phyloP scores from a whole-genome alignment of 2,888 invertebrate genomes.

The Synanthedon tipuliformis region DNA sequence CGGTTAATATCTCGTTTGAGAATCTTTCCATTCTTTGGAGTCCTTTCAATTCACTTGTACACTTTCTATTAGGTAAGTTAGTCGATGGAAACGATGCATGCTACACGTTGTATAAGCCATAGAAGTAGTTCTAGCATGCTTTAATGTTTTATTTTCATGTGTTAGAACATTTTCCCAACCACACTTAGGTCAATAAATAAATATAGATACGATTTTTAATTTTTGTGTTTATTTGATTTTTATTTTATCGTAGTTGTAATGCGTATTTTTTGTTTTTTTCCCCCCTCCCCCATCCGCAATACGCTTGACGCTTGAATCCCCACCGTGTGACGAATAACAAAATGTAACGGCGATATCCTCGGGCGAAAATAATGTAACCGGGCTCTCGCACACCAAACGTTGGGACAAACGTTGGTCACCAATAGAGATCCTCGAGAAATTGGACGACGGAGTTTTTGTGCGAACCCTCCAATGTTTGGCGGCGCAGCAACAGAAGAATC shows the following conservation, averaged over 20 bases:
- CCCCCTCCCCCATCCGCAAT: conserved; percentile 56
- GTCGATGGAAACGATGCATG: conserved; percentile 26
- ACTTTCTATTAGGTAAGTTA: conserved; percentile 21
- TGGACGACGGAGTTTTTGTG: conserved; percentile 67
- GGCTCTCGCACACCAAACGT: not conserved
- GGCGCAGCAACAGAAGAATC: conserved; percentile 64
- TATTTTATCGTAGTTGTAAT: conserved; percentile 68
- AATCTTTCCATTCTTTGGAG: too few relatives aligned
- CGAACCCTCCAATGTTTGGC: conserved; percentile 68
- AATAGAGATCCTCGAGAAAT: conserved; percentile 62
- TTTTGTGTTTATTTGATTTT: conserved; percentile 24
- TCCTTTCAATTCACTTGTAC: conserved; percentile 21
- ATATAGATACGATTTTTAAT: conserved; percentile 3
- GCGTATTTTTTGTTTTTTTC: conserved; percentile 67
- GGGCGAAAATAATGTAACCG: not conserved
- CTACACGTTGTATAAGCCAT: conserved; percentile 42
- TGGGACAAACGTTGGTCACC: conserved; percentile 19
- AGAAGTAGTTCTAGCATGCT: conserved; percentile 50
- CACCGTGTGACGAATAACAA: conserved; percentile 56
- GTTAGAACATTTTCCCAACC: conserved; percentile 71
- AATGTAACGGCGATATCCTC: conserved; percentile 5
- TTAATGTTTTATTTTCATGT: conserved; percentile 22
- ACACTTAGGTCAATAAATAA: conserved; percentile 15
- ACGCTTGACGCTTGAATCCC: conserved; percentile 67
- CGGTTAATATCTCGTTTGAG: too few relatives aligned